Base-by-base conservation (phyloP, 2,797 vertebrate species). In the Pseudochirops cupreus region DNA sequence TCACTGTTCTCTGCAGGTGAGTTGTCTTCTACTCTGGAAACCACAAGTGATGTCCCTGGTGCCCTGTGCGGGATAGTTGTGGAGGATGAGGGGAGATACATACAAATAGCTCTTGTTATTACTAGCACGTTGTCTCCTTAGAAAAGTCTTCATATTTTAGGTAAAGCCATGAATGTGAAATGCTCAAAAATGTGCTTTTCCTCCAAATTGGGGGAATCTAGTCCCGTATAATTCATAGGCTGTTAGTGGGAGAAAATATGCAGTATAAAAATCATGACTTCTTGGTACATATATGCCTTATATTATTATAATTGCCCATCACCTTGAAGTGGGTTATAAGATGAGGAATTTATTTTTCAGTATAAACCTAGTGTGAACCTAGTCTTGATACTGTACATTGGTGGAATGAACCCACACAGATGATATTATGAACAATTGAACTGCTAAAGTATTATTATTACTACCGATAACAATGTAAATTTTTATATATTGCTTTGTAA, bases 11-110 rank as follows among this genome's bases (percentile, higher is more conserved):
- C 95, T 95, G 11, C 50, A 91, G 13, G 94, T 96, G 5, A 67
- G 18, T 95, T 97, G 18, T 95, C 52, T 97, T 97, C 94, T 55
- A 56, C 31, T 96, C 7, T 46, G 59, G 62, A 67, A 33, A 58
- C 28, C 93, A 90, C 74, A 74, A 91, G 16, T 93, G 56, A 67
- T 95, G 2, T 90, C 93, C 91, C 16, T 13, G 50, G 21, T 95
- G 52, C 29, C 52, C 92, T 95, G 0, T 91, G 33, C 93, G 90
- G 97, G 91, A 92, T 31, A 93, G 31, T n/a, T 95, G 16, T 89
- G 57, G 54, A 91, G 62, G 46, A 56, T 52, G 89, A 46, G 39
- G 11, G 94, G 52, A n/a, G 12, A 29, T 67, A 87, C 14, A 31
- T 11, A 4, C 28, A 94, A 55, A 58, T 93, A 31, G 90, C 87